Conservation (phyloP, 2,797 vertebrate genomes). For the Pyrocephalus nanus region DNA sequence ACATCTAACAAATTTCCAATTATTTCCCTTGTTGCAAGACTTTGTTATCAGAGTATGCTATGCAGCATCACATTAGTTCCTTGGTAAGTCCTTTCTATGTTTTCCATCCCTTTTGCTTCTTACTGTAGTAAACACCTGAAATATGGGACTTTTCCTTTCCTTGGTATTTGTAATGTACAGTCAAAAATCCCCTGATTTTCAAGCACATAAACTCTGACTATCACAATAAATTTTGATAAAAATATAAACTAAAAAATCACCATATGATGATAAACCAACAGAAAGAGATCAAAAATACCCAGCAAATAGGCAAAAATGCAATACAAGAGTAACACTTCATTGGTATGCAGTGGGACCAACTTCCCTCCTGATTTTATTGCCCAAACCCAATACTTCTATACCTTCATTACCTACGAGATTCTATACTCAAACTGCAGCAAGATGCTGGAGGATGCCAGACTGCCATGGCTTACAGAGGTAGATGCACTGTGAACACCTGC, state of each 20-base stretch:
- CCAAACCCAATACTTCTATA: neutral
- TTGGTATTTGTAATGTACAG: fast-evolving
- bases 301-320: neutral
- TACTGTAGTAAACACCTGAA: neutral
- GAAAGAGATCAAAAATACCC: neutral
- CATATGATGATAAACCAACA: neutral
- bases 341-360: neutral
- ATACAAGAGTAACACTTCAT: neutral
- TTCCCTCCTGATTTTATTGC: neutral
- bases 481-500: neutral
- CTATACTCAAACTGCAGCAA: neutral
- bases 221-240: neutral
- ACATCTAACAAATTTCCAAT: neutral
- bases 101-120: neutral
- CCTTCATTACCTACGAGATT: neutral
- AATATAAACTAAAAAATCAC: neutral
- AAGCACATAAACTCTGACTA: neutral
- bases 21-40: neutral
- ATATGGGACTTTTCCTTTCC: neutral
- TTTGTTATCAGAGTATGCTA: neutral
- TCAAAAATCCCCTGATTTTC: neutral
- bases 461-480: neutral
- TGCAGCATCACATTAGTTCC: neutral
- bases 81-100: neutral
- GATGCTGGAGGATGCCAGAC: neutral